Conservation (phyloP, 2,888 invertebrate species). For the Byasa hedistus region DNA sequence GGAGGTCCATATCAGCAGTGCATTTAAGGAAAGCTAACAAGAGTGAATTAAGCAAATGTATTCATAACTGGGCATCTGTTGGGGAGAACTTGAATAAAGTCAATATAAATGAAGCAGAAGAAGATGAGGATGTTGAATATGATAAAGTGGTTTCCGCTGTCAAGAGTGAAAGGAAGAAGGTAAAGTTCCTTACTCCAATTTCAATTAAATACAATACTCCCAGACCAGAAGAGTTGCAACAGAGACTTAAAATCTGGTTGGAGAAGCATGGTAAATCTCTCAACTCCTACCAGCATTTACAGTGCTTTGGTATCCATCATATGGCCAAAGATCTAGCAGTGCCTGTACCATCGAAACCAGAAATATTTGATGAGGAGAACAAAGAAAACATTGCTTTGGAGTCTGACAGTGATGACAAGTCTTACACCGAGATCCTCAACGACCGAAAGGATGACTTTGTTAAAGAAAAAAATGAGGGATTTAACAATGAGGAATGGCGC, state of each 20-base stretch:
- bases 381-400: conserved; percentile 75
- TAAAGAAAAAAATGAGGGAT: conserved; percentile 32
- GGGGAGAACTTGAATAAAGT: conserved; percentile 61
- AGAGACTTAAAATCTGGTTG: conserved; percentile 74
- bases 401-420: conserved; percentile 65
- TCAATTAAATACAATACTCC: conserved; percentile 59
- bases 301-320: conserved; percentile 74
- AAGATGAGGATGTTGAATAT: conserved; percentile 50
- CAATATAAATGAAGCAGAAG: conserved; percentile 53
- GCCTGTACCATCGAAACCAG: conserved; percentile 37
- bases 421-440: conserved; percentile 59
- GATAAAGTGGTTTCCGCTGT: conserved; percentile 60
- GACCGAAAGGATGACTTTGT: conserved; percentile 40
- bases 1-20: conserved; percentile 73
- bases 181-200: conserved; percentile 63
- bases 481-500: conserved; percentile 54
- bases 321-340: conserved; percentile 41
- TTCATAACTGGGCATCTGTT: conserved; percentile 68
- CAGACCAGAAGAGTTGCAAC: conserved; percentile 60
- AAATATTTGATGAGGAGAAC: conserved; percentile 64
- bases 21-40: conserved; percentile 67
- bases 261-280: conserved; percentile 72
- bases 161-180: conserved; percentile 68
- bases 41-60: conserved; percentile 57
- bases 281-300: conserved; percentile 73